Evolutionary conservation across 1,140 invertebrate species (phyloP).

Genomic region (Neoseiulus cucumeris): DNA sequence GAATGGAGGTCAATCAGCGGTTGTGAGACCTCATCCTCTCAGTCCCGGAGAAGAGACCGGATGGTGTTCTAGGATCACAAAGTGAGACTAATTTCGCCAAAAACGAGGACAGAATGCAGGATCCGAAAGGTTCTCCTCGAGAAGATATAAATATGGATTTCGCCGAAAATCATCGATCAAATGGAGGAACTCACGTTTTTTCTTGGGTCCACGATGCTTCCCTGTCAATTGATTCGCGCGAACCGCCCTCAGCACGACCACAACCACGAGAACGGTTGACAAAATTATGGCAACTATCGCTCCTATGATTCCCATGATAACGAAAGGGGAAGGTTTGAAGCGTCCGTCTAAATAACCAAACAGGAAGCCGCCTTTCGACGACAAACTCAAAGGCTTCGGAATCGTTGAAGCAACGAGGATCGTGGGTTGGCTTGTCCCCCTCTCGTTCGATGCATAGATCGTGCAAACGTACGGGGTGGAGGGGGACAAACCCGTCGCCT

Average conservation of each 20-base stretch:
- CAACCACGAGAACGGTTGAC: neutral
- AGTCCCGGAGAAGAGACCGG: neutral
- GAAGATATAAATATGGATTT: too few species aligned
- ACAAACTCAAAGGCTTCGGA: slow-evolving; percentile 38
- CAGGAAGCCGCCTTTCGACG: neutral
- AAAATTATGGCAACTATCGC: neutral
- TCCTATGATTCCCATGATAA: neutral
- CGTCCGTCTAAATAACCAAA: neutral
- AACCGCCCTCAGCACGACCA: neutral
- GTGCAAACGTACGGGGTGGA: slow-evolving; percentile 52
- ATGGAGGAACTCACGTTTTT: neutral
- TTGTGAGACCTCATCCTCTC: neutral
- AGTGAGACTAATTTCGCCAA: neutral
- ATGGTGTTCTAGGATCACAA: neutral
- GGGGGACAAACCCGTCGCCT: slow-evolving; percentile 43
- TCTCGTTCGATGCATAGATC: slow-evolving; percentile 61
- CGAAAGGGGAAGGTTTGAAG: neutral
- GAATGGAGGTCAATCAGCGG: neutral
- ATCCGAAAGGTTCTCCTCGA: too few species aligned
- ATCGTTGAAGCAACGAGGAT: slow-evolving; percentile 62
- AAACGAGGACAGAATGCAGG: too few species aligned
- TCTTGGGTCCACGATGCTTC: neutral
- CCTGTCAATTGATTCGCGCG: neutral
- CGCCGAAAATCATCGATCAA: neutral
- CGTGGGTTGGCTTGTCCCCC: slow-evolving; percentile 55